Evolutionary conservation across 2,797 vertebrate species (phyloP).

Genomic region (Cephalopachus bancanus): DNA sequence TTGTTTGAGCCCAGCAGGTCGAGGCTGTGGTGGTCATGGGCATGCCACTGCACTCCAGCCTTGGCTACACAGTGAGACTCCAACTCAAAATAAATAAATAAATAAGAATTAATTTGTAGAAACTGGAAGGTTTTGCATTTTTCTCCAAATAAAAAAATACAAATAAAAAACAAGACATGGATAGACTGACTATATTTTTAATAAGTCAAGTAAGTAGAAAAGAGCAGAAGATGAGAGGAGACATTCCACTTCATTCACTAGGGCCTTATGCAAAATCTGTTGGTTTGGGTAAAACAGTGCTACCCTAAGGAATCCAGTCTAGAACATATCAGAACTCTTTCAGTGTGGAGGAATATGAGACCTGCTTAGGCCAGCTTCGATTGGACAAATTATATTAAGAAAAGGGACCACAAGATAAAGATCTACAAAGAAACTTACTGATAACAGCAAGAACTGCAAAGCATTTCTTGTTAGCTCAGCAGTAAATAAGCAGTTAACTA

Average conservation of each 20-base stretch:
- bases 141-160: slow-evolving; percentile 35
- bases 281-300: rapidly evolving
- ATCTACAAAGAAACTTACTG: no score
- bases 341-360: no score
- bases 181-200: background rate
- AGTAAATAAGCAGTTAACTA: no score
- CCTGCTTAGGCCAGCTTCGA: no score
- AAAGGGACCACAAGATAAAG: no score
- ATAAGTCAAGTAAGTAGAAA: background rate
- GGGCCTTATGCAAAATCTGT: background rate
- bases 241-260: rapidly evolving
- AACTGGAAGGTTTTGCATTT: slow-evolving; percentile 32
- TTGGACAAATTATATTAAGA: no score
- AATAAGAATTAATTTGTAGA: background rate
- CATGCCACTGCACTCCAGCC: background rate
- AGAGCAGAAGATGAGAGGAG: background rate
- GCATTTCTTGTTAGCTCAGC: no score
- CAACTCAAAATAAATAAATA: background rate
- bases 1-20: background rate
- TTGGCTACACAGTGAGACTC: background rate
- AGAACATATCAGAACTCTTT: background rate
- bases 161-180: background rate
- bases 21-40: background rate
- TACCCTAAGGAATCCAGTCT: background rate
- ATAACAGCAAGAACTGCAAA: no score